Evolutionary conservation across 92 coral and sea anemone genomes (phyloP), one percentile per base, ranked within the genome.

Genomic region (Pocillopora grandis): DNA sequence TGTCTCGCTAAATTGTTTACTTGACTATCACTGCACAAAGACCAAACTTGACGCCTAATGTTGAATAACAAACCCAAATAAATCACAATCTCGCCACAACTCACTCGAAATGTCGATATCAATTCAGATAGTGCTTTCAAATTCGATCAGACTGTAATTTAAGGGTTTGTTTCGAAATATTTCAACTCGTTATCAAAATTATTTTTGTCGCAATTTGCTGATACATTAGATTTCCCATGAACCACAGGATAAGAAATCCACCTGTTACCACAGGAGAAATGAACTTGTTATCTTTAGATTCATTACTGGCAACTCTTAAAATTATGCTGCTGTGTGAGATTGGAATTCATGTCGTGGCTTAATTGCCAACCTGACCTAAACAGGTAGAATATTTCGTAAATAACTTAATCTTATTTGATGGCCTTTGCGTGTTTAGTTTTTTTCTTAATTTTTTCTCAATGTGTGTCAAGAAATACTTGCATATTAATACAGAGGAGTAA

Each of bases 1-100:
- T 82, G 63, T 83, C 18, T 52, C 3, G 86, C 58, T 73, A 48
- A 66, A 62, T 73, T 74, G 72, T 83, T 71, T 58, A 57, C 78
- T 62, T n/a, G 13, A 42, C 61, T 82, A 82, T 59, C 62, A 61
- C 67, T 59, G 55, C 36, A 10, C 75, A 35, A 19, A 23, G 74
- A 70, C 75, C 68, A 70, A 68, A 80, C 65, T 56, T 13, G 42
- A 60, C 10, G 69, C 67, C 31, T 15, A 56, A 66, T 57, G 66
- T 36, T 58, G 66, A 80, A 70, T 68, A 15, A 12, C 52, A 59
- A 66, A 66, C 42, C 71, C 59, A 63, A 42, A 36, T 42, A 79
- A 72, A 23, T 52, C 49, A 57, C 62, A 31, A 19, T 12, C n/a
- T 62, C 66, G 81, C 19, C 58, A 61, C 55, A 62, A 33, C 71